Conservation (phyloP, 2,797 vertebrate genomes). For the Alosa sapidissima region DNA sequence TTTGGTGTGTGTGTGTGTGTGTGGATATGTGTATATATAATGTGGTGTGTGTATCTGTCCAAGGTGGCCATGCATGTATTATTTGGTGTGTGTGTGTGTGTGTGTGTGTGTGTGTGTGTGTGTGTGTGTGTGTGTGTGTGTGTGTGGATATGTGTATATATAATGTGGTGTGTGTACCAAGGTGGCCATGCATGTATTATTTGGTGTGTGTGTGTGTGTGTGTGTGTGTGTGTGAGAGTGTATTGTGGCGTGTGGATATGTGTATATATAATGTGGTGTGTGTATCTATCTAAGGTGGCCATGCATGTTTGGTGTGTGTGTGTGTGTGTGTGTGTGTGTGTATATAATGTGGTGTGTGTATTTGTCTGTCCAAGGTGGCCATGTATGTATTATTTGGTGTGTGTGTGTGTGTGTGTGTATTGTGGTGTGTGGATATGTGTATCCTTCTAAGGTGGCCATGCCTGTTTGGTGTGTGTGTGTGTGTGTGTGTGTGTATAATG, state of each 20-base stretch:
- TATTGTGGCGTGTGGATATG: no score
- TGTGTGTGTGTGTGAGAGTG: no score
- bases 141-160: no score
- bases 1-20: no score
- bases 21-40: not conserved
- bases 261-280: not conserved
- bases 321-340: no score
- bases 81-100: not conserved
- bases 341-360: no score
- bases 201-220: not conserved
- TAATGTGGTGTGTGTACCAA: not conserved
- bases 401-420: no score
- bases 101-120: not conserved
- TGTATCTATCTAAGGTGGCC: conserved; percentile 45
- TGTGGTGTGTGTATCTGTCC: not conserved
- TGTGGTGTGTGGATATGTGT: no score
- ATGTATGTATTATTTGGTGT: no score
- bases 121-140: no score
- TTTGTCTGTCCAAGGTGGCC: conserved; percentile 85
- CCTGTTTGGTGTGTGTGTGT: conserved; percentile 58
- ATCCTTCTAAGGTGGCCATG: conserved; percentile 72
- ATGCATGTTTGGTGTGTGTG: no score
- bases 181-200: conserved; percentile 76
- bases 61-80: conserved; percentile 76
- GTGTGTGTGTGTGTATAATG: not conserved